Evolutionary conservation across 2,797 vertebrate species (phyloP).

Genomic region (Platalea minor): DNA sequence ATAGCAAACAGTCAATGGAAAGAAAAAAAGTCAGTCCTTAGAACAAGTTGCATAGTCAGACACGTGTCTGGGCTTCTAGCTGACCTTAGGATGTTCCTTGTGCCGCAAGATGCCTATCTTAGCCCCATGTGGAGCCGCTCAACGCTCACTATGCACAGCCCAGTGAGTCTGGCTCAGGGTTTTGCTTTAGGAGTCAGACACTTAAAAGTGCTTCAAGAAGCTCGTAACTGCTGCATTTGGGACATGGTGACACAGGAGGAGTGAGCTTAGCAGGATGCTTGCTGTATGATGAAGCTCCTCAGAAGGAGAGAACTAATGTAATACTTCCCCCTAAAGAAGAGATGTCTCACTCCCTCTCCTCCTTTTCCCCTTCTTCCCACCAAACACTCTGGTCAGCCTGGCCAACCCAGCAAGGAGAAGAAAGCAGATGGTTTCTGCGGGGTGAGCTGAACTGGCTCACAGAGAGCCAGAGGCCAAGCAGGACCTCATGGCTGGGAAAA

Average conservation of each 20-base stretch:
- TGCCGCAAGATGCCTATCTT: background rate
- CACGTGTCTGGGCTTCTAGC: fast-evolving
- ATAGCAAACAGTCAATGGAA: background rate
- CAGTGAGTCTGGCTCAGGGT: background rate
- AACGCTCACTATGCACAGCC: background rate
- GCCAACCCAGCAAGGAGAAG: background rate
- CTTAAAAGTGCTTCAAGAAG: background rate
- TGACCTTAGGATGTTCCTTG: background rate
- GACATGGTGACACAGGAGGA: background rate
- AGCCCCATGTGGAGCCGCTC: background rate
- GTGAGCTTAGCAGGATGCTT: background rate
- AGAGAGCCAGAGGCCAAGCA: background rate
- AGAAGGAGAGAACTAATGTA: background rate
- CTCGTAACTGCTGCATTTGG: background rate
- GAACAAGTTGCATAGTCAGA: background rate
- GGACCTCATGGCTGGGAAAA: background rate
- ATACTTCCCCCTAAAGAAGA: background rate
- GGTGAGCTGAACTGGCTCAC: background rate
- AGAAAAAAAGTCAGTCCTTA: background rate
- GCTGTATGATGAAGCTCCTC: background rate
- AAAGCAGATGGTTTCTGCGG: background rate
- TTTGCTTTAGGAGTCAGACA: background rate
- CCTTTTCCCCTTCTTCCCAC: background rate
- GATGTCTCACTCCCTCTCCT: background rate
- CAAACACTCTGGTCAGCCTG: background rate